Base-by-base conservation (phyloP, 2,113 vertebrate species). In the Zingel zingel region DNA sequence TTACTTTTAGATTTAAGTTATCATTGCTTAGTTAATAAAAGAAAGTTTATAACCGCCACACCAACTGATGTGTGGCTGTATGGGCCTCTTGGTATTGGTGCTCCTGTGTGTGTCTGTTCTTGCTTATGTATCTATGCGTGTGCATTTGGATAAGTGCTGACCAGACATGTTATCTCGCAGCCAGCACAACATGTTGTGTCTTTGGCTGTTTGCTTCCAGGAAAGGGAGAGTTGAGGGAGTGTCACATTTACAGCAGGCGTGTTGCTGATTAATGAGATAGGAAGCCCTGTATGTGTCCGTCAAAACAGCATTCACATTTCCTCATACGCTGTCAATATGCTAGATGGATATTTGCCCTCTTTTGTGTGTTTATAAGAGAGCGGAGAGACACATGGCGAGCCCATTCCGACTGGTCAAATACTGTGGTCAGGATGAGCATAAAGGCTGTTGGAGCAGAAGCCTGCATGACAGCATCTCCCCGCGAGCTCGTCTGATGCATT, bases 401-500 rank as follows among this genome's bases (percentile, higher is more conserved):
- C 14, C 9, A 16, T 70, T 85, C 63, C 74, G 56, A 87, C 58
- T 54, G 73, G 77, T 77, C 70, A 83, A 57, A 84, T 39, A 45
- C 53, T 30, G 70, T 61, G 65, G 85, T 82, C 62, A 65, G 79
- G 25, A 80, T 53, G 77, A 73, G 68, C 43, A 59, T 45, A 64
- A 69, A 86, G 85, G 85, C 80, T 81, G 85, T 86, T 82, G 86
- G 90, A 88, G 87, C 84, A 43, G 87, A 84, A 88, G 81, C 71
- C 86, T 72, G 74, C 72, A 59, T 89, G 91, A 85, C 86, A 87
- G 65, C 56, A 54, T 78, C 84, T 83, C 75, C 81, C 90, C 7
- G 27, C 36, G 15, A 91, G 86, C 86, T 77, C 8, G 58, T 82
- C 86, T 86, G 92, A 91, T 91, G 85, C 87, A 86, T 92, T 92